Percentiles rank a stretch among this genome's conserved stretches.
Conservation (phyloP, 2,113 vertebrate genomes). For the Grammomys dolichurus region DNA sequence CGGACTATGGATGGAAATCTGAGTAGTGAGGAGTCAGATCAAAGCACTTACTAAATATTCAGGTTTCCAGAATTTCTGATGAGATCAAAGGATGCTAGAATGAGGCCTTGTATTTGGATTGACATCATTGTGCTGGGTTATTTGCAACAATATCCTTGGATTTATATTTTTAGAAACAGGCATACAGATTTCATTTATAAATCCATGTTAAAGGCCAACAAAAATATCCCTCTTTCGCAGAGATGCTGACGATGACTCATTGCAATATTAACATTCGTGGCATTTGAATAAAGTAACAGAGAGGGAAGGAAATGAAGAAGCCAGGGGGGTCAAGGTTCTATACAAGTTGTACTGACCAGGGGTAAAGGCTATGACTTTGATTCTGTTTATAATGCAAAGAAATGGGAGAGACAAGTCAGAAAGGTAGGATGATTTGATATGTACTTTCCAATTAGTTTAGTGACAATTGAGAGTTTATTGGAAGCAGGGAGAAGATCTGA, state of each 20-base stretch:
- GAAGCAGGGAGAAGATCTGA: not conserved
- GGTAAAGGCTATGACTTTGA: not conserved
- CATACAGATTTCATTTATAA: constrained; percentile 42
- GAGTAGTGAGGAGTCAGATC: not conserved
- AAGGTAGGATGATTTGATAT: not conserved
- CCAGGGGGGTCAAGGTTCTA: not conserved
- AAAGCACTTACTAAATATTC: not conserved
- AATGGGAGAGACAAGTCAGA: not conserved
- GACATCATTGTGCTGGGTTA: not conserved
- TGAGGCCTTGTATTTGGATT: constrained; percentile 5
- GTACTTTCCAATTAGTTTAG: constrained; percentile 14
- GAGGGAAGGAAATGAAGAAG: constrained; percentile 3
- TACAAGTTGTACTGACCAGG: not conserved
- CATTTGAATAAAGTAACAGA: not conserved
- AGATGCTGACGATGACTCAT: not conserved
- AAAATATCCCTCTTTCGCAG: not conserved
- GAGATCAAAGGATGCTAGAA: not conserved
- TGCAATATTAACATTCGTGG: not conserved
- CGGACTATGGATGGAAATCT: not conserved
- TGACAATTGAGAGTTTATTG: not conserved
- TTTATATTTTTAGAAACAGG: constrained; percentile 7
- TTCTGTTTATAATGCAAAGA: not conserved
- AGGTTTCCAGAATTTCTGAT: constrained; percentile 1
- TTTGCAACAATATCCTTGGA: not conserved
- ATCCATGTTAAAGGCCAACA: constrained; percentile 28